Evolutionary conservation across 1,140 invertebrate genomes (phyloP), one percentile per base, ranked within the genome.

Genomic region (Phocides pigmalion): DNA sequence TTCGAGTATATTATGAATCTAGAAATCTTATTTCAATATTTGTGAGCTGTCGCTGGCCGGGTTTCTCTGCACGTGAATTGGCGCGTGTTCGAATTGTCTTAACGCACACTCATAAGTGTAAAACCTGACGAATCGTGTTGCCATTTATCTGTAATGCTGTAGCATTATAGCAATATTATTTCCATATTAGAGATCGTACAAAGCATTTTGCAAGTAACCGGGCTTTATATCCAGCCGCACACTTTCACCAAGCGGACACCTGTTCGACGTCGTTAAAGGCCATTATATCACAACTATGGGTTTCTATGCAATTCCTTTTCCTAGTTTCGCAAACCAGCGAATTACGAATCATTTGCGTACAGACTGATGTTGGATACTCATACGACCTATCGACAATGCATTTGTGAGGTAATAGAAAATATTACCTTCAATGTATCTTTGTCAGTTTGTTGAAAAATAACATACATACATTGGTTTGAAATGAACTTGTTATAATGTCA

Each of bases 171-270:
- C 47, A 39, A 46, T 54, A 66, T 59, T 56, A 44, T 28, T 67
- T 49, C 56, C 62, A 59, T 66, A 56, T 63, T 47, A 54, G 56
- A 56, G 22, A 64, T 51, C 20, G 58, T 50, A 69, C 69, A 62
- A 64, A 58, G 47, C 44, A 44, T 68, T 68, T 64, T 51, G 22
- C 56, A 47, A 47, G 56, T 61, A 61, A 61, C 25, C 17, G 28
- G 42, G 41, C 28, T 61, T 47, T 46, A 59, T 35, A 53, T 39
- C 37, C 19, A 37, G 32, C 28, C 19, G 59, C 51, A 65, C 25
- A 79, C 80, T 82, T 82, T 80, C 77, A 76, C 78, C 66, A 58
- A 39, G 64, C 68, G 56, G 64, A 72, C 77, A 82, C 77, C 76
- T 76, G 77, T 73, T 72, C 62, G 46, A 47, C 49, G 65, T 75